These are phyloP conservation scores for Brachionus manjavacas DNA, from an alignment of 1,140 invertebrate species.

Conservation along the genomic window DNA sequence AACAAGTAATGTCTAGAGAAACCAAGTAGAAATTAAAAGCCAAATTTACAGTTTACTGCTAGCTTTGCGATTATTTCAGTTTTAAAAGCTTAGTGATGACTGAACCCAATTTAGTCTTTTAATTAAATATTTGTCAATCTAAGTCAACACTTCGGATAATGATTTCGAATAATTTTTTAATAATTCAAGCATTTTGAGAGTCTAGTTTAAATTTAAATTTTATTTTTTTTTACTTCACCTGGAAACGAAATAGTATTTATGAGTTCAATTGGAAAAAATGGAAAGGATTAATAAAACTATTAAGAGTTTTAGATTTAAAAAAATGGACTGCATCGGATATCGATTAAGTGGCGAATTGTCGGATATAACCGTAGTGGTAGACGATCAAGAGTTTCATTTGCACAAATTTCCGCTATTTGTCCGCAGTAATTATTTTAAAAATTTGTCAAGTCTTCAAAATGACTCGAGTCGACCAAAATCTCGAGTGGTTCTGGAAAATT, in stretches of 20 bases:
- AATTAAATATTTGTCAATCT: slow-evolving; percentile 6
- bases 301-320: slow-evolving; percentile 4
- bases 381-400: slow-evolving; percentile 41
- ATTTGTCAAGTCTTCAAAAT: background rate
- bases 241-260: background rate
- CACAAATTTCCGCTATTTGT: slow-evolving; percentile 43
- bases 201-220: background rate
- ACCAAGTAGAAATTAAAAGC: background rate
- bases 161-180: background rate
- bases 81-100: background rate
- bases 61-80: background rate
- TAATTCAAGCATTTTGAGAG: background rate
- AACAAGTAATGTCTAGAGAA: background rate
- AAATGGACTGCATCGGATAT: slow-evolving; percentile 40
- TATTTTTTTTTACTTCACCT: background rate
- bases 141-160: background rate
- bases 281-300: background rate
- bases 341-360: slow-evolving; percentile 40
- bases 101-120: background rate
- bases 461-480: background rate
- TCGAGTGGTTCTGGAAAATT: slow-evolving; percentile 29
- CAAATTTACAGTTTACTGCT: background rate
- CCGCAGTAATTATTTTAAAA: slow-evolving; percentile 43
- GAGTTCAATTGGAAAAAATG: background rate
- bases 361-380: slow-evolving; percentile 40